Percentiles rank a stretch among this genome's conserved stretches.
These are phyloP conservation scores for Speoplatyrhinus poulsoni DNA, from an alignment of 2,113 vertebrate species.

Conservation along the genomic window DNA sequence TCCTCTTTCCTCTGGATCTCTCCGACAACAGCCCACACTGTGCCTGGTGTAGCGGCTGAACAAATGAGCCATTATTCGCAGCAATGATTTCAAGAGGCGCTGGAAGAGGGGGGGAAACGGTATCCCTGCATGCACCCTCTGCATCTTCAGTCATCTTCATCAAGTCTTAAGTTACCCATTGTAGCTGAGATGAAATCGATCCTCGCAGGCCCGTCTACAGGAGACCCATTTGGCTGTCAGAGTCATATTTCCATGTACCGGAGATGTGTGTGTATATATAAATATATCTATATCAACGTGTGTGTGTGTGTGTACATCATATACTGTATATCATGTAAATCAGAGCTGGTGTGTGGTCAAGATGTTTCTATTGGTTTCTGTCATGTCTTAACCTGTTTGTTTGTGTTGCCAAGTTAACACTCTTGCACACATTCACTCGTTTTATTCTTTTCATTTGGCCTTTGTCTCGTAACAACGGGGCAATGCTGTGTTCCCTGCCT, in stretches of 20 bases:
- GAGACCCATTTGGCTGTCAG: constrained; percentile 57
- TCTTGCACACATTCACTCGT: too few relatives aligned
- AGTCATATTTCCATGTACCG: constrained; percentile 47
- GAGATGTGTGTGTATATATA: constrained; percentile 2
- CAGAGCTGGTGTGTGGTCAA: too few relatives aligned
- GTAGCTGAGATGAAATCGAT: constrained; percentile 60
- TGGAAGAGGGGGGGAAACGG: constrained; percentile 46
- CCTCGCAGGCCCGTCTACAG: constrained; percentile 31
- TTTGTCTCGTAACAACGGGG: too few relatives aligned
- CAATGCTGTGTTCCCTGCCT: too few relatives aligned
- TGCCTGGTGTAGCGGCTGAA: constrained; percentile 45
- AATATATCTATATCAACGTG: neutral
- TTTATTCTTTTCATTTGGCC: too few relatives aligned
- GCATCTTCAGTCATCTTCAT: constrained; percentile 54
- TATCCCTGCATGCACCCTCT: constrained; percentile 53
- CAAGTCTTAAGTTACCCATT: constrained; percentile 64
- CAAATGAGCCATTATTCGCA: constrained; percentile 63
- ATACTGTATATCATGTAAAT: too few relatives aligned
- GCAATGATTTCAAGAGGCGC: constrained; percentile 28
- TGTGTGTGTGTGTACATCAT: too few relatives aligned
- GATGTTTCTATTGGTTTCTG: too few relatives aligned
- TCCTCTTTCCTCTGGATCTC: constrained; percentile 20
- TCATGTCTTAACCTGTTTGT: too few relatives aligned
- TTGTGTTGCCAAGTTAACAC: too few relatives aligned
- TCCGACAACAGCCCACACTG: constrained; percentile 38